Evolutionary conservation across 2,888 invertebrate genomes (phyloP), one percentile per base, ranked within the genome.

Genomic region (Pecten maximus): DNA sequence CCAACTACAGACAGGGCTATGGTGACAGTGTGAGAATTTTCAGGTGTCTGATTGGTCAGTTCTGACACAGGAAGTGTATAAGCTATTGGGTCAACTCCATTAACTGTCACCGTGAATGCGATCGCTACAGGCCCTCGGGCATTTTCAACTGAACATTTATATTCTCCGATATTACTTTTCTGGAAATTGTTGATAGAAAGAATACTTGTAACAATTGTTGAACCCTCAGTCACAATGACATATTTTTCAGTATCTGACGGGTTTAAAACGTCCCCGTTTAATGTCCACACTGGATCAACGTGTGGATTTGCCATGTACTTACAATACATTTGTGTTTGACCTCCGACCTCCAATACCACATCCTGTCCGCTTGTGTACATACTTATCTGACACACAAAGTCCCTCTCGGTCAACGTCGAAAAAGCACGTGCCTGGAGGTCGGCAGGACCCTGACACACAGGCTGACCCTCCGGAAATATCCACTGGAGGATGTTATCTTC

Each of bases 141-240:
- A 88, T 96, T 96, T 90, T 95, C 93, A 10, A 95, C 94, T 50
- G 91, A 92, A 90, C 96, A 95, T 48, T 94, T 93, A 60, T 96
- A 96, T 39, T 93, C 92, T 4, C 94, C 95, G 19, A 95, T 95
- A 92, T 96, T 95, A 23, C 92, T 91, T 40, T 94, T 91, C 50
- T 93, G 90, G 90, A 95, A 95, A 87, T 95, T 91, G 40, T 92
- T 93, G 23, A 96, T 94, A 88, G 91, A 88, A 40, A 96, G 90
- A 48, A 92, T 91, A 91, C 94, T 95, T 23, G 92, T 92, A 86
- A 93, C 92, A 87, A 92, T 93, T n/a, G 92, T 90, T 87, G 19
- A 88, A 40, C 87, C 94, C 88, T 89, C 92, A 74, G 89, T 93
- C 87, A 87, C 90, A 40, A 88, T 93, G 91, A 87, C 91, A 89